Percentiles rank a stretch among this genome's conserved stretches.
phyloP scores from a whole-genome alignment of 2,113 vertebrate species.

The Oreochromis aureus region DNA sequence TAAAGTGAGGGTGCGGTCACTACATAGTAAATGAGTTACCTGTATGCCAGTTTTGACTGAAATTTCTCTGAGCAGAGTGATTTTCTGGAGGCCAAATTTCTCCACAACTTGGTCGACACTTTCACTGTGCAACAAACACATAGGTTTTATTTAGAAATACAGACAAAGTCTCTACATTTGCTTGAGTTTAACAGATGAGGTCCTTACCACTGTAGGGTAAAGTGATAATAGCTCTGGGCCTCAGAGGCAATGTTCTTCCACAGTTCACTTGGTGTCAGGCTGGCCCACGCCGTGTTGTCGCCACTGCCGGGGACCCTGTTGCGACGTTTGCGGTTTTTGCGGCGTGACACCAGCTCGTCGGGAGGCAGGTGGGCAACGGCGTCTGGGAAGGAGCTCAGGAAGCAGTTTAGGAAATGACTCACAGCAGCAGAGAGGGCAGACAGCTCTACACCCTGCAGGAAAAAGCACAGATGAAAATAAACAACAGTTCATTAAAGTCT shows the following conservation, averaged over 20 bases:
- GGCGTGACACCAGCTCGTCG: slow-evolving; percentile 93
- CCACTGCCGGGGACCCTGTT: slow-evolving; percentile 84
- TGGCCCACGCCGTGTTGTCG: slow-evolving; percentile 94
- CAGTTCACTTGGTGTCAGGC: slow-evolving; percentile 88
- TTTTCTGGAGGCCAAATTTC: slow-evolving; percentile 89
- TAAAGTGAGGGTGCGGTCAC: not conserved
- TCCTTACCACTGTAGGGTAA: slow-evolving; percentile 83
- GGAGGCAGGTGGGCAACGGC: slow-evolving; percentile 89
- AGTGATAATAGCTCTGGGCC: slow-evolving; percentile 89
- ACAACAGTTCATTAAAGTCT: not conserved
- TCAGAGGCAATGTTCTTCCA: slow-evolving; percentile 93
- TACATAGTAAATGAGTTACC: slow-evolving; percentile 56
- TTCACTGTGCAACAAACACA: slow-evolving; percentile 73
- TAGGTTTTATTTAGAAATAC: not conserved
- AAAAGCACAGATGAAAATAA: not conserved
- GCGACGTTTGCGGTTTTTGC: slow-evolving; percentile 89
- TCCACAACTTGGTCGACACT: slow-evolving; percentile 92
- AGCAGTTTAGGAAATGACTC: slow-evolving; percentile 97
- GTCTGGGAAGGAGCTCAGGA: slow-evolving; percentile 93
- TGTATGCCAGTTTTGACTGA: slow-evolving; percentile 95
- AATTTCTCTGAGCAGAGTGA: slow-evolving; percentile 91
- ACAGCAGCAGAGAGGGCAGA: slow-evolving; percentile 93
- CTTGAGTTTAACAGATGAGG: not conserved
- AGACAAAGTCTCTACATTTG: not conserved
- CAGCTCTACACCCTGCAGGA: slow-evolving; percentile 86